Evolutionary conservation across 1,140 invertebrate genomes (phyloP).

Genomic region (Aphelenchoides avenae): DNA sequence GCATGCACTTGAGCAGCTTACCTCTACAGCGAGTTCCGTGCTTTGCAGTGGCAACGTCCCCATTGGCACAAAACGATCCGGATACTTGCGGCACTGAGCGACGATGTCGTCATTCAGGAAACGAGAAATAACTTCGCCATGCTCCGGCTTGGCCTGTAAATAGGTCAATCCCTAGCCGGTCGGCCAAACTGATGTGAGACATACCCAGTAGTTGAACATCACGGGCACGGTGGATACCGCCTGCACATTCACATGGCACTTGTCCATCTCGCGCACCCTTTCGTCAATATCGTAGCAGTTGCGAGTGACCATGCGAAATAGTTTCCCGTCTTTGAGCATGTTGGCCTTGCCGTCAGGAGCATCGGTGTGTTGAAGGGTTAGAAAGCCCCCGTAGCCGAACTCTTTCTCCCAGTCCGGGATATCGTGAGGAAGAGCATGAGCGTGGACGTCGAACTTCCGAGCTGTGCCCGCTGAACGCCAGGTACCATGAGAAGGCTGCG

Average conservation of each 20-base stretch:
- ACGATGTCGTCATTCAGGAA: constrained; percentile 66
- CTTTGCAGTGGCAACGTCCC: constrained; percentile 67
- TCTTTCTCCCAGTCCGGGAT: constrained; percentile 66
- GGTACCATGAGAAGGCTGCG: no score
- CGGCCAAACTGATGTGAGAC: constrained; percentile 16
- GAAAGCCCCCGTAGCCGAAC: constrained; percentile 67
- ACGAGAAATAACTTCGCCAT: constrained; percentile 64
- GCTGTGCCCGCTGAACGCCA: constrained; percentile 20
- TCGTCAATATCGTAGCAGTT: constrained; percentile 65
- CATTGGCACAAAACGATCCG: constrained; percentile 64
- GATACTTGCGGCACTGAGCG: constrained; percentile 61
- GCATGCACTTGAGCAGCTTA: constrained; percentile 11
- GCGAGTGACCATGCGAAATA: constrained; percentile 65
- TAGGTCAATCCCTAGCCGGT: not conserved
- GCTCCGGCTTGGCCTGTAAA: constrained; percentile 64
- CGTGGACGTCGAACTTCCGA: constrained; percentile 66
- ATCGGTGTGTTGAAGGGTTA: constrained; percentile 63
- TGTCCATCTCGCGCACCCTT: constrained; percentile 63
- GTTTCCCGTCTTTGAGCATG: constrained; percentile 65
- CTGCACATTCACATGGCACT: constrained; percentile 64
- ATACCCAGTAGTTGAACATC: constrained; percentile 69
- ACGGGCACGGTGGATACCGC: constrained; percentile 69
- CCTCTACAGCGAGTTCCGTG: constrained; percentile 63
- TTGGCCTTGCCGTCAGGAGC: constrained; percentile 59
- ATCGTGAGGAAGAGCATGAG: constrained; percentile 65